These are phyloP conservation scores for Drosophila tripunctata DNA, from an alignment of 2,888 invertebrate species.

Conservation along the genomic window DNA sequence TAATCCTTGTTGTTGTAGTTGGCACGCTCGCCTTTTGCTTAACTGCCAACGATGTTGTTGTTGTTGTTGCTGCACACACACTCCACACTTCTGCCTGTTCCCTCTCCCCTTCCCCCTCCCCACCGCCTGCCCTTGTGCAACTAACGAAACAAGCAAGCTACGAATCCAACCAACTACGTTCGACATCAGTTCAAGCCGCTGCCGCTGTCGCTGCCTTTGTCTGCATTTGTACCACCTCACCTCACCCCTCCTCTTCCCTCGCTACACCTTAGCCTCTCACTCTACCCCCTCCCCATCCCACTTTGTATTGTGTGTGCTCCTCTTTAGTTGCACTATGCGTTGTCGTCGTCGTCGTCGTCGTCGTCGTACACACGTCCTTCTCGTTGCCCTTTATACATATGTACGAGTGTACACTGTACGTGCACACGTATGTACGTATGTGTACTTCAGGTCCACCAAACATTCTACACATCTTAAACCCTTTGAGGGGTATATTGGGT, in stretches of 20 bases:
- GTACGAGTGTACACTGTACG: background rate
- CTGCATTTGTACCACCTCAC: conserved; percentile 3
- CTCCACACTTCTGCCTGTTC: conserved; percentile 13
- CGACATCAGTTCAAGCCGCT: conserved; percentile 49
- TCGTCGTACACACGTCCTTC: conserved; percentile 40
- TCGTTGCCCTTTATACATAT: conserved; percentile 58
- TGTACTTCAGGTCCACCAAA: conserved; percentile 52
- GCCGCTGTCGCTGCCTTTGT: conserved; percentile 42
- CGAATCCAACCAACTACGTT: conserved; percentile 55
- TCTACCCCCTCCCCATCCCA: background rate
- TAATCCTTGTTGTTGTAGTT: conserved; percentile 77
- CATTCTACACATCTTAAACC: conserved; percentile 24
- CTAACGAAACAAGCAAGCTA: conserved; percentile 38
- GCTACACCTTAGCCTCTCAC: background rate
- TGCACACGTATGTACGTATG: background rate
- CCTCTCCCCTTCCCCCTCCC: background rate
- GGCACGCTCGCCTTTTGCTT: conserved; percentile 67
- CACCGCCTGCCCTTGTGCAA: background rate
- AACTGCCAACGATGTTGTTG: conserved; percentile 28
- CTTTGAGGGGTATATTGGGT: too few species aligned
- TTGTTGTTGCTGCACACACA: conserved; percentile 18
- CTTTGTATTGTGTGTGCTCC: background rate
- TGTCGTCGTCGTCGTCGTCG: conserved; percentile 29
- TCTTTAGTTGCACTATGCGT: conserved; percentile 43
- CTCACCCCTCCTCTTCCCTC: background rate